Base-by-base conservation (phyloP, 2,888 invertebrate species). In the Diaphora mendica region DNA sequence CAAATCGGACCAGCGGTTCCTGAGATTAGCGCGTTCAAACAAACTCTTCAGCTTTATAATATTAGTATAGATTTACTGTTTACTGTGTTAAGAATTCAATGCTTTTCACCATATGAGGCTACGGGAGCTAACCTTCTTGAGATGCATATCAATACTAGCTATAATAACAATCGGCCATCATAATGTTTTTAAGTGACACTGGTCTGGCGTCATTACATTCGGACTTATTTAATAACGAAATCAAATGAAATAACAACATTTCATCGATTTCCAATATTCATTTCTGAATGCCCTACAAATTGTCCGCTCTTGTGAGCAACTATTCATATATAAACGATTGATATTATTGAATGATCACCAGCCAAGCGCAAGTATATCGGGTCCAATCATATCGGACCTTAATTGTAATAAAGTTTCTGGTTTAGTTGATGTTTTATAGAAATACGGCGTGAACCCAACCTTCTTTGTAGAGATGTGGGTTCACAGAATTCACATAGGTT, bases 331-430 rank as follows among this genome's bases (percentile, higher is more conserved):
- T 67, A 23, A 72, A 67, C 48, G 44, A 72, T 62, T 62, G 51
- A 39, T 55, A 68, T 72, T 72, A 67, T 2, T 67, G 59, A 55
- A 39, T 65, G 67, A 72, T 68, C 39, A 59, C 26, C 23, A 68
- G 39, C n/a, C 9, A 30, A 62, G 59, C 72, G 72, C 17, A 20
- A 59, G 23, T 33, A 72, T 72, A 55, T 67, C 23, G 62, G 62
- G 67, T 33, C 65, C 55, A 42, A 26, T 71, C 30, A 72, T 67
- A 68, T 62, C 48, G 51, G 59, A 69, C 39, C 69, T 20, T 62
- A 39, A 62, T 26, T 55, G 20, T 48, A 11, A 30, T 68, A 44
- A 30, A 68, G 30, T 68, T 68, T 33, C 33, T 68, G 64, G n/a
- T 48, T 30, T 33, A 68, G 48, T 68, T 44, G 48, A 68, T n/a